Evolutionary conservation across 2,113 vertebrate species (phyloP).

Genomic region (Lipophrys pholis): DNA sequence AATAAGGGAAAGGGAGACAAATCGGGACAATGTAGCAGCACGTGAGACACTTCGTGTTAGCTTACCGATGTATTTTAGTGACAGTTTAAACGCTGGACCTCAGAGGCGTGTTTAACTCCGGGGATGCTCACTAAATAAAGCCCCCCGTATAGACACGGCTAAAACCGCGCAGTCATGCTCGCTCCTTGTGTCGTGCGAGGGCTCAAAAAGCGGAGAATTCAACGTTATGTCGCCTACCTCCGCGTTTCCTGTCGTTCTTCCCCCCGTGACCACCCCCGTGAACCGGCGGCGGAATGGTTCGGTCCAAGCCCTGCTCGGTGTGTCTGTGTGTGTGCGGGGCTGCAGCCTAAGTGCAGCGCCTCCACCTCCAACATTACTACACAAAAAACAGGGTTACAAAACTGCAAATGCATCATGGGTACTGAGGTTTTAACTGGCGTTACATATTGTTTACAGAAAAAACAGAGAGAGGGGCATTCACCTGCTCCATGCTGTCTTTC

Average conservation of each 20-base stretch:
- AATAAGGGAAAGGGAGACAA: too few species aligned
- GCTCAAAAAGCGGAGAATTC: neutral
- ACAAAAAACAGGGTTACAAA: too few species aligned
- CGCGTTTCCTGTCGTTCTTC: slow-evolving; percentile 3
- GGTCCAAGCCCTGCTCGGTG: neutral
- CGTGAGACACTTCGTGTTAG: neutral
- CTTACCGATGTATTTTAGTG: neutral
- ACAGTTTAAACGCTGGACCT: neutral
- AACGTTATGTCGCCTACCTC: slow-evolving; percentile 53
- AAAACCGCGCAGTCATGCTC: fast-evolving
- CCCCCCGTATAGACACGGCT: fast-evolving
- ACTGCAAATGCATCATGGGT: too few species aligned
- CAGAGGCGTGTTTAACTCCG: slow-evolving; percentile 3
- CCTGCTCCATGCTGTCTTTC: too few species aligned
- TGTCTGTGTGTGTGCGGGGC: too few species aligned
- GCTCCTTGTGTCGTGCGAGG: fast-evolving
- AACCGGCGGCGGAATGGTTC: slow-evolving; percentile 32
- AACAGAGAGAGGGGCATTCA: too few species aligned
- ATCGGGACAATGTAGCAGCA: too few species aligned
- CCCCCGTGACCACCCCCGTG: slow-evolving; percentile 13
- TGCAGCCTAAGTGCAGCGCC: too few species aligned
- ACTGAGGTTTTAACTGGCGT: too few species aligned
- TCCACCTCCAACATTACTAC: too few species aligned
- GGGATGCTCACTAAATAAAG: neutral
- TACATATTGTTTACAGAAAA: too few species aligned